These are phyloP conservation scores for Emys orbicularis DNA, from an alignment of 2,797 vertebrate genomes.

Conservation along the genomic window DNA sequence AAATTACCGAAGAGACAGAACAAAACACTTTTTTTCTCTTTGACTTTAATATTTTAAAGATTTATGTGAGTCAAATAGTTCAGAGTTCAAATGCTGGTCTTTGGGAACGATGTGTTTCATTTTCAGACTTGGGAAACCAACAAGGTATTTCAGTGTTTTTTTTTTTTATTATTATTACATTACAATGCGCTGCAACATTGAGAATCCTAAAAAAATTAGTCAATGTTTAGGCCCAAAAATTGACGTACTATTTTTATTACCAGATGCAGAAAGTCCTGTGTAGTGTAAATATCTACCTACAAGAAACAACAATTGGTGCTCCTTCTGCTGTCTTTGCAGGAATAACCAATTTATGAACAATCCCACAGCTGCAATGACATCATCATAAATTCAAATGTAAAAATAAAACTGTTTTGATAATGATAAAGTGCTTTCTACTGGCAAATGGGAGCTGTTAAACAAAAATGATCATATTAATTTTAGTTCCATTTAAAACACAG, in stretches of 20 bases:
- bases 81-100: conserved; percentile 65
- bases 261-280: neutral
- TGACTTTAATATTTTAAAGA: conserved; percentile 42
- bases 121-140: conserved; percentile 17
- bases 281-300: neutral
- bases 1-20: conserved; percentile 42
- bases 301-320: neutral
- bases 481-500: conserved; percentile 31
- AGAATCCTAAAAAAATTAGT: neutral
- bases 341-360: neutral
- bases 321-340: neutral
- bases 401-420: conserved; percentile 27
- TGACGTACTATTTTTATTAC: neutral
- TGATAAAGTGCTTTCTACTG: conserved; percentile 32
- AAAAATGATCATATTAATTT: conserved; percentile 26
- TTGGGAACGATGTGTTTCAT: conserved; percentile 59
- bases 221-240: neutral
- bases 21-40: conserved; percentile 61
- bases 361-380: conserved; percentile 31
- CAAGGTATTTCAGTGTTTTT: neutral
- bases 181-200: neutral
- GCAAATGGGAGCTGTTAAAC: conserved; percentile 55
- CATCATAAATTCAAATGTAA: conserved; percentile 35
- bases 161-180: neutral
- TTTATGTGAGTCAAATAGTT: conserved; percentile 49